Base-by-base conservation (phyloP, 2,888 invertebrate genomes). In the Troides oblongomaculatus region DNA sequence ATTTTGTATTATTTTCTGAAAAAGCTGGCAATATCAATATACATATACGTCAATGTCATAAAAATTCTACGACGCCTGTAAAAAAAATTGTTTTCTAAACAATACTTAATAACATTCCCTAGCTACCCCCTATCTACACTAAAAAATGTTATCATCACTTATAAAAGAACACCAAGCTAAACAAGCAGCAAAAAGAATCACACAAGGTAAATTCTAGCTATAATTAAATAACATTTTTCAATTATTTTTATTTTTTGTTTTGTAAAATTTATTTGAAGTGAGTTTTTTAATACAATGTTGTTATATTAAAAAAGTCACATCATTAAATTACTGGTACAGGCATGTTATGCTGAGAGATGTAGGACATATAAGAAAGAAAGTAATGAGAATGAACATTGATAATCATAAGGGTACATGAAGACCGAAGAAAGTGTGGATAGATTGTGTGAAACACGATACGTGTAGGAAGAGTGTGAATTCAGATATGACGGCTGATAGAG, bases 141-240 rank as follows among this genome's bases (percentile, higher is more conserved):
- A 66, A 12, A 61, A 83, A 82, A 97, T 97, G 97, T 89, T 98
- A 76, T 96, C 97, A 10, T 95, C 96, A 56, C 94, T 97, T 85
- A 94, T 98, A 62, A 97, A 97, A 87, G 97, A 98, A 77, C 97
- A 98, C 81, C 97, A 97, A 86, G 93, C 94, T 21, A 96, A 95
- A 82, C 97, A 97, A 88, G 90, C 94, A 46, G 94, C 94, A 1
- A 95, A 96, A 77, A 96, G 97, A 88, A 96, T 97, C 78, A 93
- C 95, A 72, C 97, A 97, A 94, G 97, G 97, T 96, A 83, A 67
- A 17, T 4, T 14, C 14, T 50, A 50, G 5, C 10, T 50, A 14
- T 4, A 50, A 50, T 14, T 50, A 50, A 50, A 50, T 14, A 50
- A 50, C 10, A 12, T 1, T 18, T 17, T 14, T 17, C 10, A 14